Conservation (phyloP, 2,113 vertebrate species). For the Turnix velox region DNA sequence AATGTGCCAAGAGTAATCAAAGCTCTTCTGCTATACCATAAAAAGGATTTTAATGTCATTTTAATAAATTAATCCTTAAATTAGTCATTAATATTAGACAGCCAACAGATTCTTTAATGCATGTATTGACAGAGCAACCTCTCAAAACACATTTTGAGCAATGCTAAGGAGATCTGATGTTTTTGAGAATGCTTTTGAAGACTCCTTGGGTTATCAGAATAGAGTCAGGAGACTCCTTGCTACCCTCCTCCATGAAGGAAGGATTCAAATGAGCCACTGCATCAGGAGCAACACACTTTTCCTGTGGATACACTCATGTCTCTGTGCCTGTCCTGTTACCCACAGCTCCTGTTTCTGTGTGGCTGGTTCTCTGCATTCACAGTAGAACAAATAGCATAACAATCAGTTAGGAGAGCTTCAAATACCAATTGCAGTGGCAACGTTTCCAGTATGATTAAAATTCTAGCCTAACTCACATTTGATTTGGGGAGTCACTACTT, state of each 20-base stretch:
- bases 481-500: constrained; percentile 60
- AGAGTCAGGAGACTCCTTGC: not conserved
- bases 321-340: not conserved
- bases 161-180: not conserved
- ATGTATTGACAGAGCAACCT: not conserved
- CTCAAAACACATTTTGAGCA: not conserved
- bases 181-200: not conserved
- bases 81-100: not conserved
- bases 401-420: constrained; percentile 46
- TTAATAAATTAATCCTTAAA: not conserved
- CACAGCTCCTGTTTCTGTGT: not conserved
- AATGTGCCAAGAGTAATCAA: not conserved
- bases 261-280: not conserved
- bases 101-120: not conserved
- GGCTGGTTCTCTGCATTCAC: constrained; percentile 30
- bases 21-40: not conserved
- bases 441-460: constrained; percentile 47
- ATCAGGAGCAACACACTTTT: not conserved
- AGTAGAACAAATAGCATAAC: constrained; percentile 52
- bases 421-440: constrained; percentile 41
- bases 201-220: not conserved
- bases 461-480: constrained; percentile 67
- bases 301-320: fast-evolving
- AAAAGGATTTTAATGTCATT: not conserved
- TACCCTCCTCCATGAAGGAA: not conserved